Evolutionary conservation across 2,888 invertebrate genomes (phyloP), one percentile per base, ranked within the genome.

Genomic region (Leucozona laternaria): DNA sequence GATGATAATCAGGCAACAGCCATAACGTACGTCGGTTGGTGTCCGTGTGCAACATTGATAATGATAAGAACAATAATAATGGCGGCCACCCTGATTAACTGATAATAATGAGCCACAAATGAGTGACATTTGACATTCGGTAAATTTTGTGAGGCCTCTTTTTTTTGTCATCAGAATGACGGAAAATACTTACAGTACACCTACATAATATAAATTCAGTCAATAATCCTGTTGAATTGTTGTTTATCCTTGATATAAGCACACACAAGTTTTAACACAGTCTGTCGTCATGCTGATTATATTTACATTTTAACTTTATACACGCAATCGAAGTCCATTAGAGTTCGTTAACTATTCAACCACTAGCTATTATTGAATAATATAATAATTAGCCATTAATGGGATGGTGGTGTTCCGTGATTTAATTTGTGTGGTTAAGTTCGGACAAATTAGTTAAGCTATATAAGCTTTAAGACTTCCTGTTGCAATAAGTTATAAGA

Each of bases 121-220:
- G 86, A 86, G 82, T 86, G 86, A 86, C 86, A 86, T 82, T 86
- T 86, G 86, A 86, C 86, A 86, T 70, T 75, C 73, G 31, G 82
- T 75, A 82, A 78, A 86, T 70, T 82, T 75, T 78, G 73, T 81
- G 77, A 20, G 20, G 82, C n/a, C 82, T 71, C 7, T 58, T 37
- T 60, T 60, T 60, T 15, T 45, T 15, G 4, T 37, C 73, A 71
- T 79, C 73, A 45, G 31, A 66, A 31, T 28, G 28, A 34, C 31
- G 6, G 22, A 34, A 37, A 62, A 62, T 62, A 55, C 25, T 28
- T 28, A 15, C 2, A n/a, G 1, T n/a, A 28, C 4, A 8, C 2
- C 3, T 2, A 25, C 7, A 6, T 6, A 22, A 15, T 28, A 73
- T 43, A 70, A 71, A 82, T 75, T 66, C 85, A 75, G 86, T 82